These are phyloP conservation scores for Orius insidiosus DNA, from an alignment of 1,140 invertebrate species.

Conservation along the genomic window DNA sequence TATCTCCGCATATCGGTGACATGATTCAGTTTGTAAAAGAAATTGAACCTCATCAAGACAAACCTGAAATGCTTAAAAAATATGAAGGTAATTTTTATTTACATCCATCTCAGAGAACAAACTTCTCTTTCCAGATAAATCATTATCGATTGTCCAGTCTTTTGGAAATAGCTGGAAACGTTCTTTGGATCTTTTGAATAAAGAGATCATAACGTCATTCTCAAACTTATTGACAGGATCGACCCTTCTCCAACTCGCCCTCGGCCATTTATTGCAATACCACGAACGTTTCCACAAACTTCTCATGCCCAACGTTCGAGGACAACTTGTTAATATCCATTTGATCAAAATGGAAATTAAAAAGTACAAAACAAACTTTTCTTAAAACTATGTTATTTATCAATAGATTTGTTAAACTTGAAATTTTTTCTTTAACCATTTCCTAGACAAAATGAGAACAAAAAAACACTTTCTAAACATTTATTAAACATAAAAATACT, in stretches of 20 bases:
- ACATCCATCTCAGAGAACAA: neutral
- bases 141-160: constrained; percentile 62
- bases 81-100: constrained; percentile 44
- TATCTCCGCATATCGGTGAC: constrained; percentile 89
- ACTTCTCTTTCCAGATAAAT: constrained; percentile 37
- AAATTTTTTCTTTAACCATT: no score
- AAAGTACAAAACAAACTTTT: constrained; percentile 62
- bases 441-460: no score
- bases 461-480: no score
- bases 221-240: constrained; percentile 92
- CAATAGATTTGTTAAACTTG: no score
- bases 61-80: constrained; percentile 56
- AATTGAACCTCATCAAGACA: constrained; percentile 72
- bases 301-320: constrained; percentile 68
- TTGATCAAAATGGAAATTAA: constrained; percentile 99
- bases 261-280: constrained; percentile 93
- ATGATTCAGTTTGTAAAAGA: constrained; percentile 96
- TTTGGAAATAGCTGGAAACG: constrained; percentile 90
- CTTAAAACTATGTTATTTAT: no score
- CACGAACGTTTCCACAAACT: constrained; percentile 96
- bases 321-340: constrained; percentile 93
- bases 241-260: constrained; percentile 76
- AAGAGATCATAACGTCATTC: constrained; percentile 86
- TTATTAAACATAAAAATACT: no score
- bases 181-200: constrained; percentile 83